Evolutionary conservation across 2,113 vertebrate genomes (phyloP), one percentile per base, ranked within the genome.

Genomic region (Nicator chloris): DNA sequence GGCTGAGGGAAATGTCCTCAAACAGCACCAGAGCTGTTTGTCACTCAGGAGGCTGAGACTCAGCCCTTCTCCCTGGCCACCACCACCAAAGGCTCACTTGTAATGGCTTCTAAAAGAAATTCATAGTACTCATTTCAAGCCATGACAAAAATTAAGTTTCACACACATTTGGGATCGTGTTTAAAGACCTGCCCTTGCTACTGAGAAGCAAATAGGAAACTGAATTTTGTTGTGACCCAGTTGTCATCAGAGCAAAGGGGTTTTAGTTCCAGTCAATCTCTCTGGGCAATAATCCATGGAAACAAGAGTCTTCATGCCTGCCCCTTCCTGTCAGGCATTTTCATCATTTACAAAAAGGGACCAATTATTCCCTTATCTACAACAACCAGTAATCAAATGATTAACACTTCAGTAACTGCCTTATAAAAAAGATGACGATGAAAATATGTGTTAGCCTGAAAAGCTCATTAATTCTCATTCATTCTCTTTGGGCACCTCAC

Each of bases 391-490:
- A 91, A 89, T 90, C 84, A 79, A 93, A 94, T 90, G 53, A 96
- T 92, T 92, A 93, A 96, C 95, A 94, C 85, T 82, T 71, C 88
- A 66, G 76, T 89, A 91, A 68, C 85, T 35, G 69, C 82, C 92
- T 89, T 73, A 66, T 19, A 57, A 85, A 96, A 79, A 72, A 77
- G 50, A 86, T 30, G 7, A 35, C 70, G 68, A 54, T 15, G 65
- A 86, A 84, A 91, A 91, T 49, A 63, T 13, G 8, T 6, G 56
- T 44, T 49, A 54, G 66, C 15, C 53, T 85, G 69, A 60, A 82
- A 78, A 82, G 85, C 90, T 93, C 87, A 59, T 89, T 73, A 54
- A 84, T 84, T 87, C 82, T 26, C 64, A 40, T 50, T 53, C 64
- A 88, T 31, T 27, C 50, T 42, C 88, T 77, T 15, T 6, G 64